Base-by-base conservation (phyloP, 2,113 vertebrate genomes). In the Mastomys natalensis region DNA sequence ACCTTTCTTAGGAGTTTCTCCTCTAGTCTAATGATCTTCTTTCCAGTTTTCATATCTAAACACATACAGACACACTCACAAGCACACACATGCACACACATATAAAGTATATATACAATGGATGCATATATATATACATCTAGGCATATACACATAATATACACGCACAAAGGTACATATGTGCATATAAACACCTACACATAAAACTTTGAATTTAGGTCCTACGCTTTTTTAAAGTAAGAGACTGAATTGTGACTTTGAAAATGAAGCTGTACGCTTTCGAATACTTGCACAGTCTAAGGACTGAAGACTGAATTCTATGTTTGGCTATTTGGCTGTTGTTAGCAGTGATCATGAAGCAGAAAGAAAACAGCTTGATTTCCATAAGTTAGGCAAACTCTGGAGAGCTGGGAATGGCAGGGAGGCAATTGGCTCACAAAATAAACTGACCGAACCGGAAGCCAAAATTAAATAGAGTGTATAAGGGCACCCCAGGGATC, bases 371-470 rank as follows among this genome's bases (percentile, higher is more conserved):
- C 22, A 62, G 58, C 68, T 78, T 84, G 94, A 90, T 97, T 98
- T 98, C 97, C 82, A 40, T 90, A 98, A 98, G 16, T 80, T 90
- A 93, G 26, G 24, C 24, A 95, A 98, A 93, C 87, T 95, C 87
- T 16, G 7, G 96, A 98, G 97, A 98, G 13, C 40, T 93, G 58
- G 93, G 80, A 97, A 96, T 58, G 94, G 48, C 31, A 96, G 89
- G 93, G 89, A 87, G 97, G 95, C 92, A 93, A 96, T 91, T 96
- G 95, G 91, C 74, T 97, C 72, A 31, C 87, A 96, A 97, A 97
- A 96, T 95, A 97, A 81, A 97, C 92, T 96, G 92, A 98, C 96
- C 78, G 55, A 98, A 98, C 98, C 5, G 80, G 98, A 96, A 34
- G 55, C 91, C 95, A 96, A 96, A 94, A 91, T 37, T 43, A 93